Conservation (phyloP, 2,888 invertebrate genomes). For the Polietes domitor region DNA sequence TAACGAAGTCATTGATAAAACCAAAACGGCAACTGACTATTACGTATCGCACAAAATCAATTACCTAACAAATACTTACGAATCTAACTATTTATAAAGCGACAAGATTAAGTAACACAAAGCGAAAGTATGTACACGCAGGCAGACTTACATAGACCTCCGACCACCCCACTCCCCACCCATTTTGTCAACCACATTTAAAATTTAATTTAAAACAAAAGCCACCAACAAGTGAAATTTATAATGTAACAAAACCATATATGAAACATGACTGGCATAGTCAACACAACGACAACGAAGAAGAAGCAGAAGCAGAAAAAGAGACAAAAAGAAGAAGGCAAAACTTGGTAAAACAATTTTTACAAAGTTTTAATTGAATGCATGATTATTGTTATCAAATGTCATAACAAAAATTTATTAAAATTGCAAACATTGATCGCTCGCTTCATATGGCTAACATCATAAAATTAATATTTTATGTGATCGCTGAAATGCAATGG, state of each 20-base stretch:
- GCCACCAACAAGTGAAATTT: conserved; percentile 56
- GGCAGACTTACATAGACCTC: background rate
- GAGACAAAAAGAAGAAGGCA: background rate
- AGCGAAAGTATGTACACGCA: background rate
- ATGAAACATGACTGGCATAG: conserved; percentile 54
- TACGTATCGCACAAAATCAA: conserved; percentile 3
- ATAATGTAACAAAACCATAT: conserved; percentile 54
- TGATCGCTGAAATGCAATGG: background rate
- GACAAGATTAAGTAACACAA: conserved; percentile 19
- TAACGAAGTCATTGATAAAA: background rate
- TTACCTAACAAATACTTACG: conserved; percentile 15
- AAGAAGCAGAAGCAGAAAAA: background rate
- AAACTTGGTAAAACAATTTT: background rate
- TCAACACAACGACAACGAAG: background rate
- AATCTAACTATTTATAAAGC: background rate
- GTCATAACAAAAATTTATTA: background rate
- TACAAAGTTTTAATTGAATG: background rate
- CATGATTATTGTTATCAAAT: background rate
- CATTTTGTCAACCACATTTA: background rate
- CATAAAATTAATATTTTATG: background rate
- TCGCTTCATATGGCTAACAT: too few species aligned
- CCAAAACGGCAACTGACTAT: background rate
- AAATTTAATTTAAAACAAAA: background rate
- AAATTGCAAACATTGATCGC: background rate
- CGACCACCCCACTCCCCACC: background rate